Evolutionary conservation across 92 coral and sea anemone genomes (phyloP).

Genomic region (Epizoanthus scotinus): DNA sequence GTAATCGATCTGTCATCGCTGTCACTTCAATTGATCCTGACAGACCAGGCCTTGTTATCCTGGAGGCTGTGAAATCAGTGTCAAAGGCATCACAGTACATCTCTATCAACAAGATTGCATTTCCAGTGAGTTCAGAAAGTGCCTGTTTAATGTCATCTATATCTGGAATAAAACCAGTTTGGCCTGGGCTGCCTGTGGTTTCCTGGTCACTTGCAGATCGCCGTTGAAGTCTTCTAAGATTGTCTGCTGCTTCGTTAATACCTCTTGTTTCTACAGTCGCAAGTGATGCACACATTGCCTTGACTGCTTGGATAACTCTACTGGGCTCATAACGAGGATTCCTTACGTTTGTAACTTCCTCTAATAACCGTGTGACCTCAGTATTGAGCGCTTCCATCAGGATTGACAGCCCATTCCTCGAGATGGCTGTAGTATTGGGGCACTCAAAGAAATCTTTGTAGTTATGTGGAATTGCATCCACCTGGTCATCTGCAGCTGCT

Average conservation of each 20-base stretch:
- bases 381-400: constrained; percentile 83
- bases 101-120: constrained; percentile 82
- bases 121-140: constrained; percentile 66
- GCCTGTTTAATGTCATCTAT: constrained; percentile 51
- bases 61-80: constrained; percentile 86
- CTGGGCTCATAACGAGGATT: constrained; percentile 88
- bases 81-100: constrained; percentile 98
- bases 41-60: constrained; percentile 73
- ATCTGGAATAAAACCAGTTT: constrained; percentile 52
- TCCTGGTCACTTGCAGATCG: constrained; percentile 15
- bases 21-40: constrained; percentile 87
- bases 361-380: constrained; percentile 74
- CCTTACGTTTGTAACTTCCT: constrained; percentile 62
- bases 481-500: constrained; percentile 71
- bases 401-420: constrained; percentile 85
- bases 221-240: constrained; percentile 58
- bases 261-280: constrained; percentile 87
- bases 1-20: constrained; percentile 90
- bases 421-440: constrained; percentile 82
- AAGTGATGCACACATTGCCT: constrained; percentile 92
- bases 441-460: constrained; percentile 95
- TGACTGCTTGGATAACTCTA: constrained; percentile 81
- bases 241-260: constrained; percentile 72
- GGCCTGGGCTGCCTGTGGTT: constrained; percentile 9
- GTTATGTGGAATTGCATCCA: constrained; percentile 73